Evolutionary conservation across 2,797 vertebrate species (phyloP), one percentile per base, ranked within the genome.

Genomic region (Rhynchotus rufescens): DNA sequence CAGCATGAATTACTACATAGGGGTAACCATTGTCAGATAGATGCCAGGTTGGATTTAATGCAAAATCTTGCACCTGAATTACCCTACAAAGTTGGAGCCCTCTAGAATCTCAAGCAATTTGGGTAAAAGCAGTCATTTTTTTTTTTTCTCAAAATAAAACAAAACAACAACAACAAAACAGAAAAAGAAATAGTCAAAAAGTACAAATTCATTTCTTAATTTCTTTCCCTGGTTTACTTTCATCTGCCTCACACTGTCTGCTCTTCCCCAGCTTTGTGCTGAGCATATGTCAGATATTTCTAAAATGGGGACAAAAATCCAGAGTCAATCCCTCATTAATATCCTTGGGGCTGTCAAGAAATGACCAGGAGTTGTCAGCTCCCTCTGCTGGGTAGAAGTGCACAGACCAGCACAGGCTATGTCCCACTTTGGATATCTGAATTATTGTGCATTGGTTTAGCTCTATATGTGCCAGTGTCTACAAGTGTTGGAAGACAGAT

Each of bases 341-440:
- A 76, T 62, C 54, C 9, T 44, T 20, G 14, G 23, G 47, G 17
- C 60, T 74, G 47, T 66, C n/a, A 51, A 42, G 20, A 6, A 49
- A 62, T 10, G 49, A 7, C 3, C 0, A 86, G 88, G 86, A 88
- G 49, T 60, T 94, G 72, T 34, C 92, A 92, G 92, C 92, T 95
- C 95, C 95, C 94, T 92, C 92, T 94, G 68, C 49, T 92, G 94
- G 92, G 94, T 86, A 74, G 52, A 68, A 34, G 22, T 79, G 61
- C 72, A 11, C 61, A 34, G 38, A 74, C 32, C 1, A 2, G 19
- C 49, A 3, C 25, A 40, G 52, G 15, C 75, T 1, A 23, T 6
- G 22, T 23, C n/a, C 32, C 20, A 0, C 2, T 25, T 36, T 49
- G 49, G 73, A 8, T 20, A 9, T 26, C 38, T 20, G 8, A 44